These are phyloP conservation scores for Drosophila ogumai DNA, from an alignment of 1,140 invertebrate species.

Conservation along the genomic window DNA sequence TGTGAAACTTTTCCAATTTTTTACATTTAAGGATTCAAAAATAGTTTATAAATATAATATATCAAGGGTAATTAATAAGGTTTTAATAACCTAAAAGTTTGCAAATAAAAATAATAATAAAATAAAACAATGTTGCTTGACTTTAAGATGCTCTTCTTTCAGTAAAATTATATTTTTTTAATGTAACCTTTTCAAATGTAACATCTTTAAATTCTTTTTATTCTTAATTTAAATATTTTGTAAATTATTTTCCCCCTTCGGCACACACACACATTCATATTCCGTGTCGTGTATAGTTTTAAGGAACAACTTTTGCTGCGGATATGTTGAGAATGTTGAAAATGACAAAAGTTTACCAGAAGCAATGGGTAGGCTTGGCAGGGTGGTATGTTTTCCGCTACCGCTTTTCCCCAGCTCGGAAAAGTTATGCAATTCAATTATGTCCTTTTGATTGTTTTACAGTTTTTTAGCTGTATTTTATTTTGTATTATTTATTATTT, in stretches of 20 bases:
- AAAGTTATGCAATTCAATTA: constrained; percentile 65
- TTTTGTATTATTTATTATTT: no score
- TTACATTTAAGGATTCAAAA: no score
- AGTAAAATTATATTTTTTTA: no score
- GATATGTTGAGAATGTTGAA: constrained; percentile 34
- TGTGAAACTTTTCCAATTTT: no score
- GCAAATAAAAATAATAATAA: no score
- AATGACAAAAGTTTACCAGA: constrained; percentile 38
- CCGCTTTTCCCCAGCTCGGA: background rate
- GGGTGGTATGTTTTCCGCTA: constrained; percentile 2
- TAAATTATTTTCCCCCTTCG: constrained; percentile 8
- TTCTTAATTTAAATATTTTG: constrained; percentile 3
- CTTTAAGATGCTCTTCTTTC: no score
- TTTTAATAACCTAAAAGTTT: no score
- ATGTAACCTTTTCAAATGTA: no score
- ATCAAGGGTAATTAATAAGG: no score
- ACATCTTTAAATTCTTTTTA: no score
- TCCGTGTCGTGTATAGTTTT: constrained; percentile 12
- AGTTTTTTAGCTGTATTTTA: constrained; percentile 13
- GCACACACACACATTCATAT: background rate
- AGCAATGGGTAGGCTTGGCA: constrained; percentile 8
- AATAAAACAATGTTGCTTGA: no score
- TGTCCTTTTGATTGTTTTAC: constrained; percentile 54
- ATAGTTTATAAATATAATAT: no score
- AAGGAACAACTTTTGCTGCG: constrained; percentile 15